phyloP scores from a whole-genome alignment of 2,797 vertebrate species.

The Staurois parvus region DNA sequence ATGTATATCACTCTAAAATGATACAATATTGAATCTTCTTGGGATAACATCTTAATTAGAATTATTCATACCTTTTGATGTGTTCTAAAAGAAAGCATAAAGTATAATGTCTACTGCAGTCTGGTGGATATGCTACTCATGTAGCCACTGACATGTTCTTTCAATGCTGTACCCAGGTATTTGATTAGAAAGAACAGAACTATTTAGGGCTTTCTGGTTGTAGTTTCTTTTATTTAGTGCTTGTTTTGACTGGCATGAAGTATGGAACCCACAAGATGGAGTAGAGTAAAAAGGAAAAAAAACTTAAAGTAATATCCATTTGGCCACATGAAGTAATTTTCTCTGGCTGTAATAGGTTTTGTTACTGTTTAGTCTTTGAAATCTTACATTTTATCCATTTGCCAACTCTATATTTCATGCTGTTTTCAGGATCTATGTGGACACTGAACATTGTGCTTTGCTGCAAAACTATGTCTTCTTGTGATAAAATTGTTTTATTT shows the following conservation, averaged over 20 bases:
- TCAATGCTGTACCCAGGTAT: neutral
- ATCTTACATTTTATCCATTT: conserved; percentile 23
- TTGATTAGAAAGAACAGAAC: conserved; percentile 13
- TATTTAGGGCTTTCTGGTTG: conserved; percentile 24
- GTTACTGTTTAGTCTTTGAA: conserved; percentile 35
- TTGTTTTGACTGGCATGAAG: conserved; percentile 27
- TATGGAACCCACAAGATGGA: conserved; percentile 23
- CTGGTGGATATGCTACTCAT: neutral
- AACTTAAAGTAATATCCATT: conserved; percentile 31
- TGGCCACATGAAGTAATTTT: conserved; percentile 33
- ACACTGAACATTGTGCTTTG: conserved; percentile 7
- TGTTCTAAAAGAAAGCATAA: neutral
- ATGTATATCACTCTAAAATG: no score
- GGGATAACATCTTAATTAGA: neutral
- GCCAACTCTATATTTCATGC: conserved; percentile 10
- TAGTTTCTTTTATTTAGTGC: conserved; percentile 36
- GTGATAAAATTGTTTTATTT: neutral
- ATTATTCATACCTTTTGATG: no score
- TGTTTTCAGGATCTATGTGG: neutral
- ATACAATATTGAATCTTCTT: no score
- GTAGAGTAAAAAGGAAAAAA: conserved; percentile 20
- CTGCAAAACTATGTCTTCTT: conserved; percentile 20
- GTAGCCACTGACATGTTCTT: neutral
- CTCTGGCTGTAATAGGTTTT: conserved; percentile 47
- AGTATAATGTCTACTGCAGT: neutral